Conservation (phyloP, 2,113 vertebrate species). For the Centrocercus urophasianus region DNA sequence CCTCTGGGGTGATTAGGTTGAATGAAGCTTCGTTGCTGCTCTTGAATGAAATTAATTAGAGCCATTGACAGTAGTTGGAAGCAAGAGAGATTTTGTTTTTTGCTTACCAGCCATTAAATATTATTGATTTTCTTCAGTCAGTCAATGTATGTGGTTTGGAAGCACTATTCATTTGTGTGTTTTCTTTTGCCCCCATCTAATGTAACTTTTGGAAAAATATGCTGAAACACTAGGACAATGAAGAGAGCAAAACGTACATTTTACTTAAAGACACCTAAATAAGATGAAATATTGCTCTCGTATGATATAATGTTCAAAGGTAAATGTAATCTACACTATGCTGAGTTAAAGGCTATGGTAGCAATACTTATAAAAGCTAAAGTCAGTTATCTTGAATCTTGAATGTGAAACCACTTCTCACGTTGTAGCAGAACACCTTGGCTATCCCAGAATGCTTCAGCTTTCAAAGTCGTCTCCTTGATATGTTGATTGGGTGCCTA, state of each 20-base stretch:
- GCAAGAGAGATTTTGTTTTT: background rate
- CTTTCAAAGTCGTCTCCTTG: background rate
- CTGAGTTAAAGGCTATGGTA: background rate
- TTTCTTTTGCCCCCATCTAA: background rate
- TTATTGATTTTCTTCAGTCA: conserved; percentile 18
- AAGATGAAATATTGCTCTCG: background rate
- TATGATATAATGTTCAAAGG: background rate
- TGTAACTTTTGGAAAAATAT: background rate
- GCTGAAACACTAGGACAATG: background rate
- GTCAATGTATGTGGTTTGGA: conserved; percentile 1
- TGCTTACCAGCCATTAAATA: conserved; percentile 8
- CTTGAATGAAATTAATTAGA: conserved; percentile 5
- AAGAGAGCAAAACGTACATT: background rate
- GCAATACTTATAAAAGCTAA: background rate
- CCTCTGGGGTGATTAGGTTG: background rate
- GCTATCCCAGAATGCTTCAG: background rate
- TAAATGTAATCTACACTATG: background rate
- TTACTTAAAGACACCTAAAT: background rate
- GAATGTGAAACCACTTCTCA: background rate
- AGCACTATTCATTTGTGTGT: background rate
- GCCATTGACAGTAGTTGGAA: background rate
- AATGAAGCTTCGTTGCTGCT: conserved; percentile 16
- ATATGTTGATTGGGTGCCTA: background rate
- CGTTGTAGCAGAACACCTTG: background rate
- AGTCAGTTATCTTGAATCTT: background rate